phyloP scores from a whole-genome alignment of 2,113 vertebrate species.

The Platysteira castanea region DNA sequence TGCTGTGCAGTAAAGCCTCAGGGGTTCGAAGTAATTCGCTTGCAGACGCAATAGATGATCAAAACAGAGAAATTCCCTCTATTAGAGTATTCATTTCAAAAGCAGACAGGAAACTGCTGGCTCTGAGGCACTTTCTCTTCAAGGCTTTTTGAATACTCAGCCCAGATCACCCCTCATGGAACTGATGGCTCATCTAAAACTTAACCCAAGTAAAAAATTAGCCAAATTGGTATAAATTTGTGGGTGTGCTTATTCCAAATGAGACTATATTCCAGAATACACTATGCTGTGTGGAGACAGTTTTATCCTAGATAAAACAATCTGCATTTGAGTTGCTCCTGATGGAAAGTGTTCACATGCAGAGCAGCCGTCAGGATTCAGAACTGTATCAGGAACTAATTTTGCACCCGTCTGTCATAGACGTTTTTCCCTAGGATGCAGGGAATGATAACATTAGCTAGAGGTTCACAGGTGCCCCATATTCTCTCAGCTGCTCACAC shows the following conservation, averaged over 20 bases:
- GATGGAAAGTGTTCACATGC: not conserved
- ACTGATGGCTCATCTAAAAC: not conserved
- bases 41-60: not conserved
- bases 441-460: not conserved
- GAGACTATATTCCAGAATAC: not conserved
- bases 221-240: not conserved
- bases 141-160: not conserved
- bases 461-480: not conserved
- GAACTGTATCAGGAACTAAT: not conserved
- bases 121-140: not conserved
- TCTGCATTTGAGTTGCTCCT: not conserved
- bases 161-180: not conserved
- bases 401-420: not conserved
- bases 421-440: not conserved
- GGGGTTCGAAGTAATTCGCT: not conserved
- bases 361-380: not conserved
- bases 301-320: not conserved
- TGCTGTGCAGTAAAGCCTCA: not conserved
- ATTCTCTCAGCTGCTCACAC: not conserved
- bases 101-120: not conserved
- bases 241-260: not conserved
- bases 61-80: not conserved
- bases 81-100: not conserved
- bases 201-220: not conserved
- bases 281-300: not conserved